phyloP scores from a whole-genome alignment of 2,888 invertebrate genomes.

The Meiosimyza platycephala region DNA sequence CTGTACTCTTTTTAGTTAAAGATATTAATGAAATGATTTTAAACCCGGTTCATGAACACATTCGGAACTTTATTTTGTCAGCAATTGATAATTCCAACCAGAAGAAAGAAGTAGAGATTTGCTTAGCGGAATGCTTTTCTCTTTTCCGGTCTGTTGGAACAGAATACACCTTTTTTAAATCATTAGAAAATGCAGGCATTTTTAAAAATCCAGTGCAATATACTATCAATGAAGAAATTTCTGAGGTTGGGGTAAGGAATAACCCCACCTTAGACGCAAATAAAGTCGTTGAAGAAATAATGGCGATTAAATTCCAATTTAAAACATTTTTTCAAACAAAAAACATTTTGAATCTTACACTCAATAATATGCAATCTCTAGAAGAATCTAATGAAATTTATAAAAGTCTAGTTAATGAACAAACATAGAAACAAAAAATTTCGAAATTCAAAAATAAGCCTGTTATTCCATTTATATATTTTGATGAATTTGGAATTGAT shows the following conservation, averaged over 20 bases:
- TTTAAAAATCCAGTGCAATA: conserved; percentile 25
- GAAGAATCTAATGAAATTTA: not conserved
- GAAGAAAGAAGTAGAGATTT: no score
- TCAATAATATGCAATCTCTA: conserved; percentile 31
- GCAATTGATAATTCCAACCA: no score
- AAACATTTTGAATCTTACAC: conserved; percentile 38
- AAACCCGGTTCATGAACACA: no score
- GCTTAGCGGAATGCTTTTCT: no score
- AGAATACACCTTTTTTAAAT: conserved; percentile 21
- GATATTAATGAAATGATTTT: no score
- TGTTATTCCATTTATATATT: conserved; percentile 38
- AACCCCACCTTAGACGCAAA: conserved; percentile 37
- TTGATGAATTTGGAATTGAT: conserved; percentile 43
- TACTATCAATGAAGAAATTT: conserved; percentile 33
- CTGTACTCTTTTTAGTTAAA: no score
- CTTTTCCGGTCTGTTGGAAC: no score
- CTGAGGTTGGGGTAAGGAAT: conserved; percentile 34
- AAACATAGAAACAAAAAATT: conserved; percentile 38
- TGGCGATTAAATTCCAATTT: conserved; percentile 40
- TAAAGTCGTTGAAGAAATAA: conserved; percentile 37
- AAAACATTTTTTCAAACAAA: conserved; percentile 39
- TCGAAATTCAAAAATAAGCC: conserved; percentile 32
- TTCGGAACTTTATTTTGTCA: no score
- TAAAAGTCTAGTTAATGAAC: conserved; percentile 23
- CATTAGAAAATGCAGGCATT: conserved; percentile 14